Conservation (phyloP, 2,113 vertebrate genomes). For the Spea multiplicata region DNA sequence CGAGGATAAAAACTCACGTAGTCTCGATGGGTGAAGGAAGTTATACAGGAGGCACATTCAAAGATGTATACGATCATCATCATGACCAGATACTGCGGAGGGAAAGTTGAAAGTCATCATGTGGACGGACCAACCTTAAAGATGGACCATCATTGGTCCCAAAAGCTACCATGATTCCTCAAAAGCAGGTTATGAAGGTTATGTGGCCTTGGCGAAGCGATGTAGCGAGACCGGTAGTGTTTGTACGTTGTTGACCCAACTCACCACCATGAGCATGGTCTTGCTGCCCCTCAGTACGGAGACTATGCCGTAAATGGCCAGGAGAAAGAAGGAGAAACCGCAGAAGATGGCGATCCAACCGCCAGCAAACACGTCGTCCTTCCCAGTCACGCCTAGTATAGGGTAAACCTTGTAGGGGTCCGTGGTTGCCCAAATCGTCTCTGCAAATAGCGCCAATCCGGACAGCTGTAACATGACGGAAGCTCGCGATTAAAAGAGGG, state of each 20-base stretch:
- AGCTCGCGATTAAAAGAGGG: too few species aligned
- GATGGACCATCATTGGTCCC: too few species aligned
- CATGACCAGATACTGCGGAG: constrained; percentile 66
- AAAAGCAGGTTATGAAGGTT: too few species aligned
- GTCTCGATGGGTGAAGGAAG: constrained; percentile 70
- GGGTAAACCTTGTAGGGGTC: constrained; percentile 70
- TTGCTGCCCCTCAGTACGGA: constrained; percentile 55
- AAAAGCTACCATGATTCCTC: too few species aligned
- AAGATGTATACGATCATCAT: constrained; percentile 74
- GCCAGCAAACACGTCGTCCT: constrained; percentile 70
- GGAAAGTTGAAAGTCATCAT: background rate
- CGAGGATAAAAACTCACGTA: constrained; percentile 62
- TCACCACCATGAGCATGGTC: constrained; percentile 61
- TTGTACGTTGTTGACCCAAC: background rate
- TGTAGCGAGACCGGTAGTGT: background rate
- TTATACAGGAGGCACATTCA: constrained; percentile 74
- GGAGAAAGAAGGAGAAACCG: constrained; percentile 70
- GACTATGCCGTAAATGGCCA: constrained; percentile 64
- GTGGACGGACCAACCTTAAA: too few species aligned
- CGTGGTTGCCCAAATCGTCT: constrained; percentile 70
- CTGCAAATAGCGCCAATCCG: constrained; percentile 68
- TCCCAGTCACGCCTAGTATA: constrained; percentile 63
- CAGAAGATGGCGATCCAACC: constrained; percentile 79
- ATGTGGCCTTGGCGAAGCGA: background rate
- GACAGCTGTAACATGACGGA: constrained; percentile 56